phyloP scores from a whole-genome alignment of 2,113 vertebrate genomes.

The Potamarius usumacintae region DNA sequence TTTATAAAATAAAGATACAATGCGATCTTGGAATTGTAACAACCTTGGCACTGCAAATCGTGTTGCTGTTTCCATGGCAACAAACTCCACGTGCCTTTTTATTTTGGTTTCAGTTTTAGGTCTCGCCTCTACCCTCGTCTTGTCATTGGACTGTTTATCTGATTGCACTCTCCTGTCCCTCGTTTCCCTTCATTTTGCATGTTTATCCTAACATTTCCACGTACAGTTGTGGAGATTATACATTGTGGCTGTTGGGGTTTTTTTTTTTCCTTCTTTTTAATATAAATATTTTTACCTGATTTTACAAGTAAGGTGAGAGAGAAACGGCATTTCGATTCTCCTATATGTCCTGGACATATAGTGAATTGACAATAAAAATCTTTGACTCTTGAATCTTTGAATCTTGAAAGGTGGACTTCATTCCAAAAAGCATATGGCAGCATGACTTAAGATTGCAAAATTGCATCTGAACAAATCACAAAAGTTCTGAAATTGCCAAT shows the following conservation, averaged over 20 bases:
- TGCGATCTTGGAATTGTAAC: not conserved
- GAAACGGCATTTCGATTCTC: too few relatives aligned
- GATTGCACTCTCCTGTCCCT: not conserved
- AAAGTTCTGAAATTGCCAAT: too few relatives aligned
- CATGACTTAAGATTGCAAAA: too few relatives aligned
- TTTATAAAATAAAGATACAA: not conserved
- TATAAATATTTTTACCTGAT: too few relatives aligned
- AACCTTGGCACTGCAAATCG: not conserved
- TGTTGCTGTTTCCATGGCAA: not conserved
- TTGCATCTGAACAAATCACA: too few relatives aligned
- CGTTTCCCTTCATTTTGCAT: not conserved
- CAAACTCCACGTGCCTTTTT: not conserved
- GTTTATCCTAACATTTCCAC: not conserved
- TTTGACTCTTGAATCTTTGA: too few relatives aligned
- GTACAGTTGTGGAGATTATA: not conserved
- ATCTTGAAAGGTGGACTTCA: too few relatives aligned
- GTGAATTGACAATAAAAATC: too few relatives aligned
- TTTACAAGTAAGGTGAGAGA: too few relatives aligned
- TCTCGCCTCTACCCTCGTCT: not conserved
- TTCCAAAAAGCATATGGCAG: too few relatives aligned
- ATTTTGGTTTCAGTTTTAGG: not conserved
- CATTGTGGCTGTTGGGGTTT: not conserved
- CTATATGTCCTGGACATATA: too few relatives aligned
- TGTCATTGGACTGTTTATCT: not conserved
- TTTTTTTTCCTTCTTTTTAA: too few relatives aligned